Conservation (phyloP, 64 coral and sea anemone genomes). For the Pachyseris speciosa region DNA sequence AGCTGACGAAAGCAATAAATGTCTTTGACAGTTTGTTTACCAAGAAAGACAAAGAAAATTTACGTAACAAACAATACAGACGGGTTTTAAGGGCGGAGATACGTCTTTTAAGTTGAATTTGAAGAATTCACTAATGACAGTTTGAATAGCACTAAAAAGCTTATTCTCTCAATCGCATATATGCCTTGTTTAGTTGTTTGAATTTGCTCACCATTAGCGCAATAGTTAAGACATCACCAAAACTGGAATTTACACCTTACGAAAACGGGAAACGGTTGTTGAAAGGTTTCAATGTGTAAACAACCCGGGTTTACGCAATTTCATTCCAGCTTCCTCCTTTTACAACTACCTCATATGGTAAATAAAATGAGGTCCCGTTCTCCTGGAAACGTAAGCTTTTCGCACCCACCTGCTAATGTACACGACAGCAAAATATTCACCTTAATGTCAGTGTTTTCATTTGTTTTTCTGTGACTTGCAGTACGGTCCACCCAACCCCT, state of each 20-base stretch:
- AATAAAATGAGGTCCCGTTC: neutral
- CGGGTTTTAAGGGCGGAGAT: constrained; percentile 11
- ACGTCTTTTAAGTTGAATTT: constrained; percentile 13
- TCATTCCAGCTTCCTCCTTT: too few species aligned
- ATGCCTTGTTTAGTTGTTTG: neutral
- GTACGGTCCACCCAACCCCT: too few species aligned
- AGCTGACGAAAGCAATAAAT: neutral
- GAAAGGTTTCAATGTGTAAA: neutral
- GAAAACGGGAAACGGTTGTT: neutral
- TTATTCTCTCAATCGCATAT: neutral
- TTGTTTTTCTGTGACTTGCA: neutral
- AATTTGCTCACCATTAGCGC: too few species aligned
- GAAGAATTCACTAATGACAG: neutral
- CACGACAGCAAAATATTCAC: neutral
- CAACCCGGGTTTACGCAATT: neutral
- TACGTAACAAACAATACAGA: neutral
- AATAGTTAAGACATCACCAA: too few species aligned
- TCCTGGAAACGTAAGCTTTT: too few species aligned
- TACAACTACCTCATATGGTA: neutral
- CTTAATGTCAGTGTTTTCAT: neutral
- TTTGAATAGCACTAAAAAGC: neutral
- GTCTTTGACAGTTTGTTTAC: neutral
- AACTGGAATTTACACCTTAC: neutral
- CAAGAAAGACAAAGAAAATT: neutral
- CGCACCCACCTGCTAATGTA: neutral